phyloP scores from a whole-genome alignment of 2,797 vertebrate genomes.

The Anableps anableps region DNA sequence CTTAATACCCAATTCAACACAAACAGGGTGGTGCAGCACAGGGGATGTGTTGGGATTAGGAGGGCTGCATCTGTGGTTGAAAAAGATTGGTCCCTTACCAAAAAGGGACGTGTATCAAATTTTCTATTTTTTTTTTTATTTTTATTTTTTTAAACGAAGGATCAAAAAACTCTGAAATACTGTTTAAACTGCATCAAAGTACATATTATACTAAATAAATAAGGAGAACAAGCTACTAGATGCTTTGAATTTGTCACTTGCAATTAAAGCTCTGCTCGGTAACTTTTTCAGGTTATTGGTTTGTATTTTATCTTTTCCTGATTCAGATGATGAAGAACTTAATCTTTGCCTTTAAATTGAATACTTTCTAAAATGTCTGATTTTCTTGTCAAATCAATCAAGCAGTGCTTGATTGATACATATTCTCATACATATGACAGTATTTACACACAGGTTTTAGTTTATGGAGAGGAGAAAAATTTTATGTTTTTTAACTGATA shows the following conservation, averaged over 20 bases:
- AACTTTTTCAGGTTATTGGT: background rate
- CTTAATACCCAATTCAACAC: conserved; percentile 15
- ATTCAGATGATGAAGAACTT: too few species aligned
- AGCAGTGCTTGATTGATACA: too few species aligned
- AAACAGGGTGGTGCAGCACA: background rate
- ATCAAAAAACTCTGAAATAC: too few species aligned
- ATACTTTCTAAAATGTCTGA: background rate
- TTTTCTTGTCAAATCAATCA: background rate
- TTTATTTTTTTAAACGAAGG: too few species aligned
- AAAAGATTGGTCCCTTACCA: background rate
- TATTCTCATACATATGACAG: too few species aligned
- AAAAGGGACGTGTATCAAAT: background rate
- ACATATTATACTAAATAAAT: background rate
- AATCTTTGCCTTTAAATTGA: background rate
- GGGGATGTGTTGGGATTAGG: background rate
- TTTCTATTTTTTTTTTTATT: too few species aligned
- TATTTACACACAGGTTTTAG: background rate
- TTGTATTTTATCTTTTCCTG: background rate
- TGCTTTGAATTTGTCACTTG: background rate
- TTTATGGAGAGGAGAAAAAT: background rate
- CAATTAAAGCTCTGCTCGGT: background rate
- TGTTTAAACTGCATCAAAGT: too few species aligned
- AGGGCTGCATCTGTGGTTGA: background rate
- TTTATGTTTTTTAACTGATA: background rate
- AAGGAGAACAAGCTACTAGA: background rate